These are phyloP conservation scores for Deladenus siricidicola DNA, from an alignment of 2,888 invertebrate species.

Conservation along the genomic window DNA sequence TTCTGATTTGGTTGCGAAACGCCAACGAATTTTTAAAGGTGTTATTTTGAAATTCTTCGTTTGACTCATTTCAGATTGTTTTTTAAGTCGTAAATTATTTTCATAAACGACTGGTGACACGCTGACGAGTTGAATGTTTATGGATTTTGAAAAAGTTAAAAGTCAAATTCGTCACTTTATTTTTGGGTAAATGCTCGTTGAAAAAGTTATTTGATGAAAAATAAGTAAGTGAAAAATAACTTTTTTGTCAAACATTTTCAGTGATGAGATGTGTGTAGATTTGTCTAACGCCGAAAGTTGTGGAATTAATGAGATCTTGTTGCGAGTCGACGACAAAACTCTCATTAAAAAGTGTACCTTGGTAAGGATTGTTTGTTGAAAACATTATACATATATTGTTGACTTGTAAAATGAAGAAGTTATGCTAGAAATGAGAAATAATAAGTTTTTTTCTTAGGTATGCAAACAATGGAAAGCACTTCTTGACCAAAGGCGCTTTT, in stretches of 20 bases:
- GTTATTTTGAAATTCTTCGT: background rate
- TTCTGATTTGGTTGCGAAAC: background rate
- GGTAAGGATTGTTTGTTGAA: background rate
- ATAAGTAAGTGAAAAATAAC: background rate
- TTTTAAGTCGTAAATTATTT: no score
- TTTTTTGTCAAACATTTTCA: background rate
- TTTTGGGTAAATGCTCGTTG: no score
- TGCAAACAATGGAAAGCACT: slow-evolving; percentile 2
- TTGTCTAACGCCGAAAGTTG: background rate
- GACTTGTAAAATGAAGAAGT: background rate
- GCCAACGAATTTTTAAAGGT: background rate
- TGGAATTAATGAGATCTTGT: slow-evolving; percentile 2
- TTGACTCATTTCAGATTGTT: background rate
- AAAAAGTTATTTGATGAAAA: no score
- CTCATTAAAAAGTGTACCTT: background rate
- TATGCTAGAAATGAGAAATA: no score
- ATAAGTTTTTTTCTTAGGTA: background rate
- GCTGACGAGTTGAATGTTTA: no score
- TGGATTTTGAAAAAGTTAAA: no score
- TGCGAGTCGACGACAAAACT: background rate
- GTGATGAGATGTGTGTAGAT: background rate
- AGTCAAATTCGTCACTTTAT: no score
- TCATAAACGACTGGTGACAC: no score
- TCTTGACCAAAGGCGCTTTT: slow-evolving; percentile 1
- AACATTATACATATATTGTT: background rate